These are phyloP conservation scores for Pitangus sulphuratus DNA, from an alignment of 2,797 vertebrate genomes.

Conservation along the genomic window DNA sequence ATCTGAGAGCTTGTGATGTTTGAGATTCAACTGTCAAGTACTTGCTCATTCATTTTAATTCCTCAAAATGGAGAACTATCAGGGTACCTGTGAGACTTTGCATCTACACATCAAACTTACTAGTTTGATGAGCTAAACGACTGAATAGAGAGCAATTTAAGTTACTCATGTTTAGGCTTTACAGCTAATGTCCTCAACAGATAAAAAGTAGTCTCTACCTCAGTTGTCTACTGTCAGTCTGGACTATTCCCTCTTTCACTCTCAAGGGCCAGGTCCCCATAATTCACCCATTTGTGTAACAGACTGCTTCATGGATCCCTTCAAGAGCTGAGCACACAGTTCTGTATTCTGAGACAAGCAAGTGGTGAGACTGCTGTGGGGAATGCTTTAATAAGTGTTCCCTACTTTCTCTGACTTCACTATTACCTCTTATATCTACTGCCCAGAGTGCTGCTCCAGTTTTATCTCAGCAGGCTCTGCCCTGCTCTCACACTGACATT, in stretches of 20 bases:
- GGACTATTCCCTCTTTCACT: background rate
- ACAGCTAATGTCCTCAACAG: background rate
- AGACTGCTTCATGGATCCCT: background rate
- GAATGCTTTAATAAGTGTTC: background rate
- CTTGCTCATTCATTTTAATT: background rate
- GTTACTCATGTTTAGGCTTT: background rate
- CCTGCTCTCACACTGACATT: background rate
- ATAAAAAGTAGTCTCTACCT: background rate
- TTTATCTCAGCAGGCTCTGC: background rate
- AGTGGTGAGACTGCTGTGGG: background rate
- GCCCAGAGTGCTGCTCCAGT: no score
- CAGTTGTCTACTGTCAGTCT: background rate
- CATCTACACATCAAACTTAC: background rate
- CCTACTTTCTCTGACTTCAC: background rate
- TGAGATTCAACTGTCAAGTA: background rate
- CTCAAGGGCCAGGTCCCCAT: background rate
- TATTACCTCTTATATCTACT: background rate
- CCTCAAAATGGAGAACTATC: background rate
- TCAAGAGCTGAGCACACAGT: background rate
- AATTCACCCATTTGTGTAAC: rapidly evolving
- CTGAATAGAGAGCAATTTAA: background rate
- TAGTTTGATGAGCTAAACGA: background rate
- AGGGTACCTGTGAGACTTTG: background rate
- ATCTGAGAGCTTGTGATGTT: background rate
- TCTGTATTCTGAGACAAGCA: background rate